Conservation (phyloP, 2,888 invertebrate species). For the Baronia brevicornis region DNA sequence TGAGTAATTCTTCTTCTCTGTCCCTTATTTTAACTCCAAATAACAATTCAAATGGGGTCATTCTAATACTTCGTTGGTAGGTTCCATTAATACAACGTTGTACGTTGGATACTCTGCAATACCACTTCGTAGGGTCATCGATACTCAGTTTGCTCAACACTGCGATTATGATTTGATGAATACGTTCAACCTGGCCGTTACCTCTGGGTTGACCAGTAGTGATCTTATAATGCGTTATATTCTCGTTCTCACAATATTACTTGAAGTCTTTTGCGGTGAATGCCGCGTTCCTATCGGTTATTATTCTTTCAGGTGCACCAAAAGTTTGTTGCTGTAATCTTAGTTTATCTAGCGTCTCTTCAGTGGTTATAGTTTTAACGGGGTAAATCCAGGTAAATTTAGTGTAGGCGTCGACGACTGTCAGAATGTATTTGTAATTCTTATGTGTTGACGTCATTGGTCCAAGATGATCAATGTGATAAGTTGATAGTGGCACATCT, state of each 20-base stretch:
- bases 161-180: conserved; percentile 16
- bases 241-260: conserved; percentile 17
- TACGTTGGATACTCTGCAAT: conserved; percentile 8
- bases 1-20: too few species aligned
- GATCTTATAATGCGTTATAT: conserved; percentile 16
- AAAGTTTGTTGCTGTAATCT: conserved; percentile 23
- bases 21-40: too few species aligned
- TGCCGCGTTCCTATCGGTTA: conserved; percentile 17
- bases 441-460: conserved; percentile 30
- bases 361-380: conserved; percentile 27
- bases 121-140: conserved; percentile 18
- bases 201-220: too few species aligned
- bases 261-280: conserved; percentile 20
- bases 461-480: conserved; percentile 36
- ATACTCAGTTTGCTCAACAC: conserved; percentile 19
- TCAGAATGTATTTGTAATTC: conserved; percentile 31
- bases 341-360: conserved; percentile 31
- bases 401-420: conserved; percentile 31
- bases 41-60: too few species aligned
- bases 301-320: conserved; percentile 19
- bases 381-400: conserved; percentile 37
- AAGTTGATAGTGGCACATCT: conserved; percentile 28
- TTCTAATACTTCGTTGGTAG: conserved; percentile 20
- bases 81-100: conserved; percentile 21
- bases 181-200: conserved; percentile 20